phyloP scores from a whole-genome alignment of 2,888 invertebrate species.

The Acronicta alni region DNA sequence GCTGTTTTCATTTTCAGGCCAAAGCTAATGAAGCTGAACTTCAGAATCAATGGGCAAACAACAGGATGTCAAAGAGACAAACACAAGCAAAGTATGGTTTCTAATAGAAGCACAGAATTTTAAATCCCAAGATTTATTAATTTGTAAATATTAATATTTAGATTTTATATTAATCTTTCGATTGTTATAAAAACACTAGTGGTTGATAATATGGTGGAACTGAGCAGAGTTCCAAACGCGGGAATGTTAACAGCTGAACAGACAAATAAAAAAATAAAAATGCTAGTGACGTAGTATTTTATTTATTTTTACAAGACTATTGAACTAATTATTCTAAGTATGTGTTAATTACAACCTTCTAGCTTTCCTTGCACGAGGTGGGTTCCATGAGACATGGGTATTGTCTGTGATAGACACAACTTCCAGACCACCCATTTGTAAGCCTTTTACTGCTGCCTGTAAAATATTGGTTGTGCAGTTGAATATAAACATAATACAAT shows the following conservation, averaged over 20 bases:
- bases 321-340: slow-evolving; percentile 45
- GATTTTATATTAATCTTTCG: too few species aligned
- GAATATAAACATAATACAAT: too few species aligned
- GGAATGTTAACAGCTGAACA: too few species aligned
- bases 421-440: slow-evolving; percentile 97
- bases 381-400: slow-evolving; percentile 95
- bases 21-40: slow-evolving; percentile 98
- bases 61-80: slow-evolving; percentile 94
- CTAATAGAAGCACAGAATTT: slow-evolving; percentile 78
- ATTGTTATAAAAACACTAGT: too few species aligned
- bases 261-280: too few species aligned
- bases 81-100: slow-evolving; percentile 99
- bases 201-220: too few species aligned
- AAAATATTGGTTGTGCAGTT: slow-evolving; percentile 58
- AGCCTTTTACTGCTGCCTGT: slow-evolving; percentile 97
- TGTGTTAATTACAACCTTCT: slow-evolving; percentile 91
- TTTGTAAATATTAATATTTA: slow-evolving; percentile 33
- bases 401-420: slow-evolving; percentile 98
- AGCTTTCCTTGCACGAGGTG: slow-evolving; percentile 95
- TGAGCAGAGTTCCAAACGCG: too few species aligned
- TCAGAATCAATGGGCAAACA: slow-evolving; percentile 98
- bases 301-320: slow-evolving; percentile 47
- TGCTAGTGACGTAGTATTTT: slow-evolving; percentile 33
- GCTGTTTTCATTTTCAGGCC: slow-evolving; percentile 90
- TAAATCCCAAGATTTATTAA: slow-evolving; percentile 2